These are phyloP conservation scores for Gasterosteus nipponicus DNA, from an alignment of 2,113 vertebrate species.

Conservation along the genomic window DNA sequence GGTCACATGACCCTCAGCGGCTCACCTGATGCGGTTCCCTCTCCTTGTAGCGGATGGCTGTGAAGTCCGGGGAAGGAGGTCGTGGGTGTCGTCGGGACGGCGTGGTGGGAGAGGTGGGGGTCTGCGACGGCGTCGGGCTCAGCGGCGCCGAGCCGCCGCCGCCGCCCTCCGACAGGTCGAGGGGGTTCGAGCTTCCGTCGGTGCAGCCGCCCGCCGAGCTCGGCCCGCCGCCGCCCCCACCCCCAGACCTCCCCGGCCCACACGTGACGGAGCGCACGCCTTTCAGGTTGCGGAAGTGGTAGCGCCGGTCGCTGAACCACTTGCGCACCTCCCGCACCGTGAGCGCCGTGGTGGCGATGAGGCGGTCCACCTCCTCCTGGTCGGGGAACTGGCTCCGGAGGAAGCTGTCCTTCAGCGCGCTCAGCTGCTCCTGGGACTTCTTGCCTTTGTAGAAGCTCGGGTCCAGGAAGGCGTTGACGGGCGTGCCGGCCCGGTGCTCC, in stretches of 20 bases:
- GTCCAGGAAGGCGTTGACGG: constrained; percentile 84
- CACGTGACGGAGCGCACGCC: constrained; percentile 78
- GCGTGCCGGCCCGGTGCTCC: constrained; percentile 65
- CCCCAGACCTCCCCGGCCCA: constrained; percentile 49
- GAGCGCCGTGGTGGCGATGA: constrained; percentile 90
- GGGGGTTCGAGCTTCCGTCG: constrained; percentile 42
- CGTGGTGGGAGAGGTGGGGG: constrained; percentile 80
- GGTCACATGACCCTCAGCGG: no score
- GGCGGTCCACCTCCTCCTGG: constrained; percentile 92
- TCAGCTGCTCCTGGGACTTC: constrained; percentile 96
- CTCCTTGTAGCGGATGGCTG: constrained; percentile 93
- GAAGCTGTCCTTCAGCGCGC: constrained; percentile 93
- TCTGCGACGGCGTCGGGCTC: constrained; percentile 75
- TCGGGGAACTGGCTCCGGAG: constrained; percentile 90
- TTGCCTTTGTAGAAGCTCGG: constrained; percentile 90
- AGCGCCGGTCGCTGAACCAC: constrained; percentile 97
- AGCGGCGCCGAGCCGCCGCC: constrained; percentile 51
- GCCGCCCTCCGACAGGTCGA: constrained; percentile 74
- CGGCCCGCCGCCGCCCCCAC: constrained; percentile 12
- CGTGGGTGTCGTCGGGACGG: constrained; percentile 86
- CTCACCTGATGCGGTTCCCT: constrained; percentile 89
- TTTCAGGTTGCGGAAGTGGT: constrained; percentile 93
- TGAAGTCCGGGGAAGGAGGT: constrained; percentile 91
- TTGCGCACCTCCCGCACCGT: constrained; percentile 94
- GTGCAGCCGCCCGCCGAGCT: constrained; percentile 10